These are phyloP conservation scores for Antheraea mylitta DNA, from an alignment of 1,140 invertebrate genomes.

Conservation along the genomic window DNA sequence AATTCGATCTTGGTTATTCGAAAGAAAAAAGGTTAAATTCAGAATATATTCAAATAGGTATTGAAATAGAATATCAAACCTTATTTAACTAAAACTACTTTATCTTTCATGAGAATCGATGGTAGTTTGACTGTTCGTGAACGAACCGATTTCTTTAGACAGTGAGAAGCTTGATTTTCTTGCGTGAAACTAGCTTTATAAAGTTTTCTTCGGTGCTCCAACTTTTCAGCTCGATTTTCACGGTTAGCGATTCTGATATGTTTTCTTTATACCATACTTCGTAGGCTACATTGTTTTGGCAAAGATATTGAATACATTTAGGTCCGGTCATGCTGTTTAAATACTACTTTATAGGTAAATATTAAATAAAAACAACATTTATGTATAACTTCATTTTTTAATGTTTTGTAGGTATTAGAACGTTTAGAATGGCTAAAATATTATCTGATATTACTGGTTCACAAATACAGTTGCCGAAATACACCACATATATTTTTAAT, in stretches of 20 bases:
- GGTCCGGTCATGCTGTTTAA: too few relatives aligned
- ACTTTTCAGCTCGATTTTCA: constrained; percentile 7
- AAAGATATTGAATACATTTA: background rate
- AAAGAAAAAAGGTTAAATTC: too few relatives aligned
- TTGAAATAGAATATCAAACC: background rate
- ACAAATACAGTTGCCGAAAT: too few relatives aligned
- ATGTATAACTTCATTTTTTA: too few relatives aligned
- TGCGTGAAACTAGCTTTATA: constrained; percentile 8
- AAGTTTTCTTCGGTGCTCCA: background rate
- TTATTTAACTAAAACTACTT: constrained; percentile 14
- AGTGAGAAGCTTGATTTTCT: constrained; percentile 2
- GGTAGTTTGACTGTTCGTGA: constrained; percentile 10
- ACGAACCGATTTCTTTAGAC: constrained; percentile 14
- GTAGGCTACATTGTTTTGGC: background rate
- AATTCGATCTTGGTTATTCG: too few relatives aligned
- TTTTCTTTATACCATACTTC: constrained; percentile 6
- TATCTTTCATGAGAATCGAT: constrained; percentile 17
- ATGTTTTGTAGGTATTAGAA: too few relatives aligned
- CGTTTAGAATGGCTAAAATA: too few relatives aligned
- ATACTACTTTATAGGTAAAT: too few relatives aligned
- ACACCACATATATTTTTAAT: too few relatives aligned
- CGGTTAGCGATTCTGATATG: background rate
- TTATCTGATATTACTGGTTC: too few relatives aligned
- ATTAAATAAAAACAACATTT: too few relatives aligned
- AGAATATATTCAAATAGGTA: too few relatives aligned